Percentiles rank a stretch among this genome's conserved stretches.
Evolutionary conservation across 1,140 invertebrate genomes (phyloP).

Genomic region (Stegodyphus dumicola): DNA sequence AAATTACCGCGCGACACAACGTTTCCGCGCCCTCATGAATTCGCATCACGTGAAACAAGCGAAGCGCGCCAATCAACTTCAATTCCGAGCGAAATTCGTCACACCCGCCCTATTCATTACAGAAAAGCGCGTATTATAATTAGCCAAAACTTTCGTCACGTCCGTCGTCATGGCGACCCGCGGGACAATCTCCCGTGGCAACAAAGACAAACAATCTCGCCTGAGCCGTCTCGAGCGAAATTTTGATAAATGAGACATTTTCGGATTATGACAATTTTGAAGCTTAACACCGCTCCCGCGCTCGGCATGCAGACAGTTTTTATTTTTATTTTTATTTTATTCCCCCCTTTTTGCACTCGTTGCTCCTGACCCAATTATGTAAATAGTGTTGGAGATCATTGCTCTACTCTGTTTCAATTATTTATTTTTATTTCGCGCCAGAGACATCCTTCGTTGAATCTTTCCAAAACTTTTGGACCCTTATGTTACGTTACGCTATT

Average conservation of each 20-base stretch:
- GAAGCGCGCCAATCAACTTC: constrained; percentile 9
- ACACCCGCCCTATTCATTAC: constrained; percentile 27
- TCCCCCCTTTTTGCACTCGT: too few species aligned
- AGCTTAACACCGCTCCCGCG: constrained; percentile 14
- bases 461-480: too few species aligned
- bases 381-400: too few species aligned
- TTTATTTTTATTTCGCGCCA: too few species aligned
- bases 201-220: constrained; percentile 34
- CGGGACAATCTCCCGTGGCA: constrained; percentile 31
- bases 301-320: too few species aligned
- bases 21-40: too few species aligned
- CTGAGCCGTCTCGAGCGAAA: background rate
- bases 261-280: constrained; percentile 42
- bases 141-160: constrained; percentile 45
- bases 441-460: too few species aligned
- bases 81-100: constrained; percentile 30
- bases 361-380: too few species aligned
- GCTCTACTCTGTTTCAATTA: too few species aligned
- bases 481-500: too few species aligned
- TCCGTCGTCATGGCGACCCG: constrained; percentile 12
- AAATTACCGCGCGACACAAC: too few species aligned
- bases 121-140: constrained; percentile 31
- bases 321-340: too few species aligned
- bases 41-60: background rate
- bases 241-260: constrained; percentile 49